A percentile compares a stretch with the other conserved stretches of the same genome.
Evolutionary conservation across 2,797 vertebrate species (phyloP).

Genomic region (Trachurus trachurus): DNA sequence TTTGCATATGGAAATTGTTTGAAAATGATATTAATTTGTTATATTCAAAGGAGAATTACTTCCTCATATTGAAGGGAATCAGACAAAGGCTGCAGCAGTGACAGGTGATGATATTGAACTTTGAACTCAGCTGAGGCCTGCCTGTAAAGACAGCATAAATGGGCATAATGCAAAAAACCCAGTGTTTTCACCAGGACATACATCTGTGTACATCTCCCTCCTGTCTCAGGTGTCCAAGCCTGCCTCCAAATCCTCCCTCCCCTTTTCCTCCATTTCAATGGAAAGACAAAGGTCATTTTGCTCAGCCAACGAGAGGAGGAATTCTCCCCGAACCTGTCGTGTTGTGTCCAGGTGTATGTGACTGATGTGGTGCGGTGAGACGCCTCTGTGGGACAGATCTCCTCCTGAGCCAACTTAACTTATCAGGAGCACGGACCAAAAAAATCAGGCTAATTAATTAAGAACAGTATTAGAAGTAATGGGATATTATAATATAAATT

Average conservation of each 20-base stretch:
- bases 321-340: slow-evolving; percentile 3
- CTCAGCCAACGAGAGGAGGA: background rate
- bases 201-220: slow-evolving; percentile 12
- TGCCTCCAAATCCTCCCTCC: slow-evolving; percentile 1
- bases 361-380: slow-evolving; percentile 39
- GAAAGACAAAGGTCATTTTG: slow-evolving; percentile 32
- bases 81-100: slow-evolving; percentile 67
- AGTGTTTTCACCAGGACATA: background rate
- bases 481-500: slow-evolving; percentile 93
- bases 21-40: slow-evolving; percentile 87
- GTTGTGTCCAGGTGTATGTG: slow-evolving; percentile 73
- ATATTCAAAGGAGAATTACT: slow-evolving; percentile 85
- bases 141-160: slow-evolving; percentile 19
- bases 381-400: slow-evolving; percentile 62
- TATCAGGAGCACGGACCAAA: slow-evolving; percentile 82
- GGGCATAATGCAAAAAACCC: slow-evolving; percentile 14
- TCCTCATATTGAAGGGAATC: slow-evolving; percentile 82
- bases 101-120: slow-evolving; percentile 79
- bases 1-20: slow-evolving; percentile 89
- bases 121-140: slow-evolving; percentile 52
- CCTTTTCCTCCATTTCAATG: background rate
- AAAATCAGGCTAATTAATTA: slow-evolving; percentile 90
- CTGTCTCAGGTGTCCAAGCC: slow-evolving; percentile 23
- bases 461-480: slow-evolving; percentile 92
- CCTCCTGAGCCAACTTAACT: slow-evolving; percentile 84